Base-by-base conservation (phyloP, 2,888 invertebrate species). In the Pomacea canaliculata region DNA sequence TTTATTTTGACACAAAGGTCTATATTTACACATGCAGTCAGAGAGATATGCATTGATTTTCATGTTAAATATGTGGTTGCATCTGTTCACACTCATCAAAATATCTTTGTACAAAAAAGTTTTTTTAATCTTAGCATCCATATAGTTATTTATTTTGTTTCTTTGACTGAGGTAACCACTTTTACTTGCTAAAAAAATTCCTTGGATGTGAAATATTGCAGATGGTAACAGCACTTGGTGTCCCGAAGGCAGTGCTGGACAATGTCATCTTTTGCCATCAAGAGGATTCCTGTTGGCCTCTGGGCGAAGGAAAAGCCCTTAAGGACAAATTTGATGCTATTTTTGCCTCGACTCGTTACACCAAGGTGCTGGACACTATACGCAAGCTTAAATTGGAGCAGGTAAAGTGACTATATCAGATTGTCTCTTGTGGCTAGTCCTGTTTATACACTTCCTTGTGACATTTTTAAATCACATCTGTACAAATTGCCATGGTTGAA, bases 241-340 rank as follows among this genome's bases (percentile, higher is more conserved):
- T 99, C 1, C 96, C 98, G 0, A 96, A 96, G 89, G 94, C 99
- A 0, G 96, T 99, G 78, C 92, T 99, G 77, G 97, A 97, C 88
- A 96, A 97, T 90, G 99, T 99, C 0, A 95, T 99, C 84, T 98
- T 99, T 91, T 99, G 99, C 88, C 99, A 99, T 90, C 99, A 99
- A 93, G 99, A 99, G 91, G 97, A 99, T 83, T 95, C 97, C 0
- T 94, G 94, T 88, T 99, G 99, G 94, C 99, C 99, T 0, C 92
- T 99, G 75, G 96, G 97, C 89, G 97, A 98, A 90, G 95, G 95
- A 0, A 96, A 96, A 90, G 95, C 95, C 85, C 93, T 99, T 0
- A 99, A 99, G 89, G 95, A 96, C 82, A 95, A 95, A 84, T 99
- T 99, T 92, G 99, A 99, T 93, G 96, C 96, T 80, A 99, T 99